phyloP scores from a whole-genome alignment of 1,140 invertebrate genomes.

The Apolygus lucorum region DNA sequence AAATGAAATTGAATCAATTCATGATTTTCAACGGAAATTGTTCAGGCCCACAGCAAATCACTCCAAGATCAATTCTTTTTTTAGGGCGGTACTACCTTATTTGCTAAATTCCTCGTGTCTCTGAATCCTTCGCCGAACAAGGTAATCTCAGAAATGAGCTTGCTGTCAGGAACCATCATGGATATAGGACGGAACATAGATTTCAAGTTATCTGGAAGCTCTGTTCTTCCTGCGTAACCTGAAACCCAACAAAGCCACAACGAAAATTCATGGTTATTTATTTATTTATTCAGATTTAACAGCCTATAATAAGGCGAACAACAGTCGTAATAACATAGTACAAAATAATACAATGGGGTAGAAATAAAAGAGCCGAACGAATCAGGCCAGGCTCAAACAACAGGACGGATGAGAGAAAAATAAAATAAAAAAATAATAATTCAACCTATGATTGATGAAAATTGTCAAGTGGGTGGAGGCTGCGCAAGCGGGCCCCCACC shows the following conservation, averaged over 20 bases:
- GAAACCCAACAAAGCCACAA: slow-evolving; percentile 10
- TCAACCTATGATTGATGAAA: no score
- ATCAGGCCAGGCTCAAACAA: no score
- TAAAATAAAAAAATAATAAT: no score
- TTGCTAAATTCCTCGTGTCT: slow-evolving; percentile 64
- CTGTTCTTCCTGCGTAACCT: slow-evolving; percentile 76
- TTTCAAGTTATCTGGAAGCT: slow-evolving; percentile 84
- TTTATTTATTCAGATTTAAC: no score
- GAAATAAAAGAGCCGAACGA: background rate
- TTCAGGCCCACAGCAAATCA: no score
- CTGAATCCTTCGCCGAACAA: slow-evolving; percentile 81
- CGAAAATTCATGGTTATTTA: no score
- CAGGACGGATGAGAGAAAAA: background rate
- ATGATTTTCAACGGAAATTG: background rate
- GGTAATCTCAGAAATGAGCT: slow-evolving; percentile 79
- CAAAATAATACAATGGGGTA: no score
- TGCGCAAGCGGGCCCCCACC: no score
- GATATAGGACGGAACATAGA: slow-evolving; percentile 88
- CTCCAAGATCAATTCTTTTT: background rate
- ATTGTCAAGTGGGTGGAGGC: no score
- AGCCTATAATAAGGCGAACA: no score
- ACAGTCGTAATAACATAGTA: no score
- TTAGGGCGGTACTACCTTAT: slow-evolving; percentile 51
- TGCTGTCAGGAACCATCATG: slow-evolving; percentile 87
- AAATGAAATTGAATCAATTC: background rate